Evolutionary conservation across 92 coral and sea anemone species (phyloP).

Genomic region (Palythoa heliodiscus): DNA sequence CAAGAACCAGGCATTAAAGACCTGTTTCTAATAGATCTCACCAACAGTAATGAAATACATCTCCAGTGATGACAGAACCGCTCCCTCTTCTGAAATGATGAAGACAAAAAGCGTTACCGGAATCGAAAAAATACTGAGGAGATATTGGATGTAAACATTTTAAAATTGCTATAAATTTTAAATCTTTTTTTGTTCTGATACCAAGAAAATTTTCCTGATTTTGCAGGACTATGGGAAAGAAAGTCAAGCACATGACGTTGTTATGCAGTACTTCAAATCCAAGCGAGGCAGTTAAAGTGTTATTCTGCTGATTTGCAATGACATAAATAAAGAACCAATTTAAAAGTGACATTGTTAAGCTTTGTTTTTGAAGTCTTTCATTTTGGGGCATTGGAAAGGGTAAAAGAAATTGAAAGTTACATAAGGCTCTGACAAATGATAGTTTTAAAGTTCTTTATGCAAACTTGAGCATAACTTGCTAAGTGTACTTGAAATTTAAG

Average conservation of each 20-base stretch:
- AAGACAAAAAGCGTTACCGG: slow-evolving; percentile 86
- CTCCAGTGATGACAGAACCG: slow-evolving; percentile 94
- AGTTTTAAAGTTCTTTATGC: too few relatives aligned
- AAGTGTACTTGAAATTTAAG: too few relatives aligned
- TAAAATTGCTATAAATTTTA: neutral
- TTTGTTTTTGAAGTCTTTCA: neutral
- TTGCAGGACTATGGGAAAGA: slow-evolving; percentile 94
- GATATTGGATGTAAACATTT: slow-evolving; percentile 26
- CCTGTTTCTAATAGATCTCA: neutral
- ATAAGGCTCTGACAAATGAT: too few relatives aligned
- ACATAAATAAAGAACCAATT: slow-evolving; percentile 41
- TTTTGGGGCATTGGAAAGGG: neutral
- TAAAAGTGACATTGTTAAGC: slow-evolving; percentile 8
- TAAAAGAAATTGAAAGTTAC: neutral
- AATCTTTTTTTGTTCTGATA: neutral
- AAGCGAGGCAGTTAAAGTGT: slow-evolving; percentile 74
- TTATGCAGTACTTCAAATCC: slow-evolving; percentile 96
- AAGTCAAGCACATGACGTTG: slow-evolving; percentile 93
- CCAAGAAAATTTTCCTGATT: neutral
- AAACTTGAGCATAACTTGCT: too few relatives aligned
- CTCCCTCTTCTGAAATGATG: slow-evolving; percentile 93
- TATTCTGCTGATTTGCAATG: slow-evolving; percentile 24
- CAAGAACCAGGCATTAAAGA: too few relatives aligned
- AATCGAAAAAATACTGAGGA: slow-evolving; percentile 91
- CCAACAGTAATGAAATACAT: neutral